These are phyloP conservation scores for Meloidogyne exigua DNA, from an alignment of 1,140 invertebrate species.

Conservation along the genomic window DNA sequence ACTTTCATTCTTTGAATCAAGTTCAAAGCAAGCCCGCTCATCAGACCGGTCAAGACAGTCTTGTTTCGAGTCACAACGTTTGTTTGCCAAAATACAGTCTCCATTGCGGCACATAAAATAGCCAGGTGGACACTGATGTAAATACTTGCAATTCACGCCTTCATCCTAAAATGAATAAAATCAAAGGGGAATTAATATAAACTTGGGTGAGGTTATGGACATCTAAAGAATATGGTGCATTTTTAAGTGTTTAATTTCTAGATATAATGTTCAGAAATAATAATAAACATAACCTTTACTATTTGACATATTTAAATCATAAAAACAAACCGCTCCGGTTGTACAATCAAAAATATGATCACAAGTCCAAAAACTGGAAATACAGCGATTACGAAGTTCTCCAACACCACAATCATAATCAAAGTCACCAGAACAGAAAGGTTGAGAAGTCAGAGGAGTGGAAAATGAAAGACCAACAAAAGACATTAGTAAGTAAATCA, in stretches of 20 bases:
- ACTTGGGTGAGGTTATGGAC: no score
- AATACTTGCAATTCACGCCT: neutral
- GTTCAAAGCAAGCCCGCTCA: neutral
- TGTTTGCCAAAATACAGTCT: conserved; percentile 11
- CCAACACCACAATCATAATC: conserved; percentile 20
- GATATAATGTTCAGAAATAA: no score
- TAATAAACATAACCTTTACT: no score
- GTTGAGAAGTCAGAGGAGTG: neutral
- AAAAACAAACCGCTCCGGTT: conserved; percentile 7
- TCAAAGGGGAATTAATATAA: neutral
- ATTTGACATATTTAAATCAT: no score
- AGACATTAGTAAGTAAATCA: neutral
- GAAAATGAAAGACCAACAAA: neutral
- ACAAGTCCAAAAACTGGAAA: conserved; percentile 5
- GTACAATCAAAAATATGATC: conserved; percentile 20
- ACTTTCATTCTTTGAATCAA: neutral
- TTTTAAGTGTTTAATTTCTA: no score
- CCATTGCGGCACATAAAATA: conserved; percentile 6
- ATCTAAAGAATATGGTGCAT: no score
- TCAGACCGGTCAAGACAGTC: conserved; percentile 13
- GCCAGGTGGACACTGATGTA: conserved; percentile 10
- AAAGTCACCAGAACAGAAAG: neutral
- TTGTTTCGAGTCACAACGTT: neutral
- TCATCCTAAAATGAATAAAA: conserved; percentile 8
- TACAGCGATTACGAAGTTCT: conserved; percentile 13